These are phyloP conservation scores for Ceratina calcarata DNA, from an alignment of 1,140 invertebrate genomes.

Conservation along the genomic window DNA sequence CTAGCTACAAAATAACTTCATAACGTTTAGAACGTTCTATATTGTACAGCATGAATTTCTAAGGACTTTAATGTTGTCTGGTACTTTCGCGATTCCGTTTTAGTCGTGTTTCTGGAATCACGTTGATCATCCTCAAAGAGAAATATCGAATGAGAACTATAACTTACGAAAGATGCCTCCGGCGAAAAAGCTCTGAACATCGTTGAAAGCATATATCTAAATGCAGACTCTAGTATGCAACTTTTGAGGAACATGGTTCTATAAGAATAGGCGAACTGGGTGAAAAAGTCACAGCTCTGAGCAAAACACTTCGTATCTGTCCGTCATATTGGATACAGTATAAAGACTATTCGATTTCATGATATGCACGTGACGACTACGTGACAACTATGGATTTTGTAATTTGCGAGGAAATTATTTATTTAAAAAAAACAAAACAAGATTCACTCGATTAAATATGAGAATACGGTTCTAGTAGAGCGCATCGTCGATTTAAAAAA, in stretches of 20 bases:
- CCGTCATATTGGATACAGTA: neutral
- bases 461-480: no score
- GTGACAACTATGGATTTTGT: neutral
- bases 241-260: constrained; percentile 2
- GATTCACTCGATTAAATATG: neutral
- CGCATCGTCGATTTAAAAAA: neutral
- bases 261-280: constrained; percentile 27
- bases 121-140: neutral
- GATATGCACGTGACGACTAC: no score
- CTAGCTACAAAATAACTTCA: no score
- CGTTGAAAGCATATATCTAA: constrained; percentile 21
- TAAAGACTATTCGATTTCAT: no score
- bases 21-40: no score
- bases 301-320: neutral
- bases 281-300: neutral
- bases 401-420: neutral
- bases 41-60: no score
- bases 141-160: neutral
- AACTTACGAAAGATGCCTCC: neutral
- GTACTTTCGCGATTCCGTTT: neutral
- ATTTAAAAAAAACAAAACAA: neutral
- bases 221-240: constrained; percentile 24
- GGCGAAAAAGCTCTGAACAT: constrained; percentile 7
- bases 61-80: neutral
- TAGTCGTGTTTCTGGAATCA: neutral